Conservation (phyloP, 2,797 vertebrate species). For the Zalophus californianus region DNA sequence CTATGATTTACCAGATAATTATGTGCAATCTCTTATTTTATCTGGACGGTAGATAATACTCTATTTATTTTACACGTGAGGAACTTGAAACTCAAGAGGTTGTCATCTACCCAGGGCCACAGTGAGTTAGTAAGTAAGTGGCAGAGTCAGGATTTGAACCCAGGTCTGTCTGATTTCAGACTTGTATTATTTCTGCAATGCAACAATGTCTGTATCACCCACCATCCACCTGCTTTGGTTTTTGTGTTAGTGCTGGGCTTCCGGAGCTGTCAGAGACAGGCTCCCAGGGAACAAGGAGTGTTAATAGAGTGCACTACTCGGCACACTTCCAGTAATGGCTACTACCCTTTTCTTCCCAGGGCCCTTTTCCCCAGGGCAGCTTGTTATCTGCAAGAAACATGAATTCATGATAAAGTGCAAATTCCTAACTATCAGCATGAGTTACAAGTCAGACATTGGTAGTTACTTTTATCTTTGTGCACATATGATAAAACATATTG, state of each 20-base stretch:
- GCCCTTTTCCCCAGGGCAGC: conserved; percentile 59
- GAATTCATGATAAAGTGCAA: conserved; percentile 60
- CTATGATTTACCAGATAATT: background rate
- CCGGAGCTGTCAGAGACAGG: conserved; percentile 48
- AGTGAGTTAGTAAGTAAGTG: background rate
- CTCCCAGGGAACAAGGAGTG: conserved; percentile 46
- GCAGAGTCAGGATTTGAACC: conserved; percentile 39
- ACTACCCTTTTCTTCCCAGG: conserved; percentile 47
- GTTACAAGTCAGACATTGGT: conserved; percentile 65
- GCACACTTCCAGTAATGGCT: conserved; percentile 61
- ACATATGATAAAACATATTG: conserved; percentile 36
- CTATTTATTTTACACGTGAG: background rate
- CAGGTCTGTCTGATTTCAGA: conserved; percentile 3
- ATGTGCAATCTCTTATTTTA: background rate
- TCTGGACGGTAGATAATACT: background rate
- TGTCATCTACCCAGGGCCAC: background rate
- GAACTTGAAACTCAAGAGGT: background rate
- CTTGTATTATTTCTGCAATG: conserved; percentile 3
- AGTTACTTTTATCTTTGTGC: conserved; percentile 67
- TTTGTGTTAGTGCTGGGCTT: background rate
- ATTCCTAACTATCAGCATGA: conserved; percentile 67
- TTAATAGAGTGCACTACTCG: conserved; percentile 65
- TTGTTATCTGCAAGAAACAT: conserved; percentile 78
- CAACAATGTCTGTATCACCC: background rate
- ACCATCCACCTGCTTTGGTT: background rate